phyloP scores from a whole-genome alignment of 53 echinoderm and acorn worm genomes.

The Glandiceps talaboti region DNA sequence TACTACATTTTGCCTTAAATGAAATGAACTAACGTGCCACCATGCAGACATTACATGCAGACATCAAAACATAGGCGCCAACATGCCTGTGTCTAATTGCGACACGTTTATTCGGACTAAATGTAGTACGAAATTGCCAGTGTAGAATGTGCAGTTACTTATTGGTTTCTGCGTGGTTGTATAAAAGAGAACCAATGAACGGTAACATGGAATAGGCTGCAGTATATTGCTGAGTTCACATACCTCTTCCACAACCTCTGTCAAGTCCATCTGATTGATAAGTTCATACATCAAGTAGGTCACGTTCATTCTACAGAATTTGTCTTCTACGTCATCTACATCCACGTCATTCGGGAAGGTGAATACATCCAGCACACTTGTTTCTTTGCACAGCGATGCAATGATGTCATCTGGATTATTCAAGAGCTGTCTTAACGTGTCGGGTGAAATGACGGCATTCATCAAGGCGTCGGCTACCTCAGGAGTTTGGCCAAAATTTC shows the following conservation, averaged over 20 bases:
- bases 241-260: background rate
- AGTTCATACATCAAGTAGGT: background rate
- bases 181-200: too few species aligned
- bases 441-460: background rate
- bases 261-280: background rate
- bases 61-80: too few species aligned
- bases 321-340: background rate
- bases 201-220: too few species aligned
- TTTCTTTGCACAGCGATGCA: background rate
- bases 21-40: too few species aligned
- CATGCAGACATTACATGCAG: too few species aligned
- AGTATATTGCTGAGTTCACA: too few species aligned
- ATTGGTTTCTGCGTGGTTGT: too few species aligned
- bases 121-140: too few species aligned
- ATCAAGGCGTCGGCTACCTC: background rate
- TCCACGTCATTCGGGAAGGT: background rate
- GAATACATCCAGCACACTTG: background rate
- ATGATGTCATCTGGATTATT: background rate
- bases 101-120: too few species aligned
- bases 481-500: background rate
- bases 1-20: too few species aligned
- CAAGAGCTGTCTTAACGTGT: background rate
- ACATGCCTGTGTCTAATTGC: too few species aligned
- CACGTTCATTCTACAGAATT: background rate
- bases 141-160: too few species aligned